Evolutionary conservation across 2,113 vertebrate species (phyloP).

Genomic region (Fulmarus glacialis): DNA sequence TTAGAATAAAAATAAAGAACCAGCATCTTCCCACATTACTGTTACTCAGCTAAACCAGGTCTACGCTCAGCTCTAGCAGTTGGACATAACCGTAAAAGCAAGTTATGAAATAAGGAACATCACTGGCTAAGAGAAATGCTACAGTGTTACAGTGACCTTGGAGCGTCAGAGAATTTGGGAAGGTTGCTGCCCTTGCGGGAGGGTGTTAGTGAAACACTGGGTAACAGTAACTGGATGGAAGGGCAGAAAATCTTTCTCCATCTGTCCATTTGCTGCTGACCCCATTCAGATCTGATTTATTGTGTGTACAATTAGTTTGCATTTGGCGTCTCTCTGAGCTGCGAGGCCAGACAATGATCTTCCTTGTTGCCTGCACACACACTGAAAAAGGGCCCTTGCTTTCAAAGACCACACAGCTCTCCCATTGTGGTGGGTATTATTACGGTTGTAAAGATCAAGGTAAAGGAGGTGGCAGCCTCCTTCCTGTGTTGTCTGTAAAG

Average conservation of each 20-base stretch:
- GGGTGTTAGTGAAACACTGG: neutral
- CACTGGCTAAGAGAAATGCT: neutral
- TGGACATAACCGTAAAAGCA: neutral
- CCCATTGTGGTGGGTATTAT: neutral
- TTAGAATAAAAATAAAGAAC: neutral
- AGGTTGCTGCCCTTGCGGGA: neutral
- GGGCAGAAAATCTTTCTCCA: neutral
- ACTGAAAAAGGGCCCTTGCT: neutral
- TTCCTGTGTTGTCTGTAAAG: neutral
- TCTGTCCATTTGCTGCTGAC: neutral
- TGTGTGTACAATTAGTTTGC: neutral
- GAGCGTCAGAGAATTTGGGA: neutral
- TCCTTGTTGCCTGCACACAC: neutral
- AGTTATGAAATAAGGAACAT: neutral
- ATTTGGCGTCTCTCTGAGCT: neutral
- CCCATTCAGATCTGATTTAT: constrained; percentile 8
- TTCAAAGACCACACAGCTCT: neutral
- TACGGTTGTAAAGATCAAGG: neutral
- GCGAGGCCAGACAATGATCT: neutral
- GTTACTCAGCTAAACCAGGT: neutral
- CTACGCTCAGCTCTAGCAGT: neutral
- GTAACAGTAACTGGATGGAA: neutral
- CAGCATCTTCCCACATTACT: neutral
- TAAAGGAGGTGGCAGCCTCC: neutral
- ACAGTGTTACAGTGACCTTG: neutral